A percentile compares a stretch with the other conserved stretches of the same genome.
Evolutionary conservation across 2,113 vertebrate genomes (phyloP).

Genomic region (Notothenia coriiceps): DNA sequence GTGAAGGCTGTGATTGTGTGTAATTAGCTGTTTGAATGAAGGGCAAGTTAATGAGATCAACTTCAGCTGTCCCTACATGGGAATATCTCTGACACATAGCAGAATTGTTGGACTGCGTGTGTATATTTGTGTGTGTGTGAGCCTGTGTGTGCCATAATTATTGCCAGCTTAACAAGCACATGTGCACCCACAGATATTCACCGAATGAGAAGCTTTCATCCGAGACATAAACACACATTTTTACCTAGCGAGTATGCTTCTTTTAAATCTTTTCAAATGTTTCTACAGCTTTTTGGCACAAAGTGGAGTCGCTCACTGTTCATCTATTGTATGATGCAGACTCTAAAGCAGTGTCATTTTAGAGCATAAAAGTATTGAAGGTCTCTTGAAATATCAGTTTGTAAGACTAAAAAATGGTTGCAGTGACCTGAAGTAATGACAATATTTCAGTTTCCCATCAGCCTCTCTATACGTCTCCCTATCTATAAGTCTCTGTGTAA

Average conservation of each 20-base stretch:
- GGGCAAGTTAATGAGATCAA: constrained; percentile 80
- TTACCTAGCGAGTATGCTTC: neutral
- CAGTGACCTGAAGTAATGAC: neutral
- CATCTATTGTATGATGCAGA: neutral
- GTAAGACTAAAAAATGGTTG: neutral
- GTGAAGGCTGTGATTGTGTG: constrained; percentile 66
- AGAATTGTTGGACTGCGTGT: constrained; percentile 17
- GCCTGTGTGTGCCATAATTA: neutral
- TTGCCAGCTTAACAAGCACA: neutral
- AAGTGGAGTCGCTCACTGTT: neutral
- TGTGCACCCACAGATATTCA: neutral
- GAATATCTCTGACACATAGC: constrained; percentile 56
- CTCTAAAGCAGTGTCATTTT: neutral
- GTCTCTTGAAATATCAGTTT: neutral
- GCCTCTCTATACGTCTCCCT: neutral
- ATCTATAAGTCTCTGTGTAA: constrained; percentile 26
- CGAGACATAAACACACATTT: neutral
- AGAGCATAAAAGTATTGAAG: neutral
- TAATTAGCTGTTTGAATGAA: constrained; percentile 81
- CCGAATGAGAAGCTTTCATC: neutral
- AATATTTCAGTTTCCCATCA: neutral
- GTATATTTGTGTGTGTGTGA: neutral
- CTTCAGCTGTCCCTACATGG: constrained; percentile 59
- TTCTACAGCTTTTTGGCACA: neutral
- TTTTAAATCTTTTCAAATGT: neutral